A percentile compares a stretch with the other conserved stretches of the same genome.
These are phyloP conservation scores for Hirtodrosophila cameraria DNA, from an alignment of 2,888 invertebrate species.

Conservation along the genomic window DNA sequence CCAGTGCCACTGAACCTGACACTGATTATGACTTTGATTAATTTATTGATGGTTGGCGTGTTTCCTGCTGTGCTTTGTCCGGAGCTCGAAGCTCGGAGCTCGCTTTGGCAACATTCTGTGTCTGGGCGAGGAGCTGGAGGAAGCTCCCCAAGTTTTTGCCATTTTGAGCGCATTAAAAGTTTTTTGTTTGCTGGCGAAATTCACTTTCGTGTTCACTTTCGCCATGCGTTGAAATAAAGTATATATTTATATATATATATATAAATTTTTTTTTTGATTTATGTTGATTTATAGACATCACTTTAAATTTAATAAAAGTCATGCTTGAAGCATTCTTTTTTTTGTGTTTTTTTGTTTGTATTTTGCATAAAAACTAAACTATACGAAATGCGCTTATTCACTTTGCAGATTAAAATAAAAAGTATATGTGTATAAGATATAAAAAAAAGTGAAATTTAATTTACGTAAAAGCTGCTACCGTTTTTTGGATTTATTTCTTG, in stretches of 20 bases:
- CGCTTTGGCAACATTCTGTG: no score
- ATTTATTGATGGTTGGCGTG: slow-evolving; percentile 82
- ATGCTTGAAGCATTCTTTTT: slow-evolving; percentile 54
- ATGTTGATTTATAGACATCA: slow-evolving; percentile 78
- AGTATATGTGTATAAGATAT: slow-evolving; percentile 21
- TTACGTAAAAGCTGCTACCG: slow-evolving; percentile 70
- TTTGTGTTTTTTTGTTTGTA: slow-evolving; percentile 1
- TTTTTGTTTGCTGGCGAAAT: slow-evolving; percentile 25
- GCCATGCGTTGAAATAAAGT: slow-evolving; percentile 50
- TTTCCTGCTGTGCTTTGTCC: slow-evolving; percentile 63
- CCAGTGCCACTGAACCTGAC: slow-evolving; percentile 74
- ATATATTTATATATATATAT: no score
- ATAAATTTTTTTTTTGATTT: slow-evolving; percentile 78
- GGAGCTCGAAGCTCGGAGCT: no score
- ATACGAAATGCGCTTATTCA: slow-evolving; percentile 70
- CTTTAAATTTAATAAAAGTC: slow-evolving; percentile 78
- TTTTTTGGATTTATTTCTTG: slow-evolving; percentile 41
- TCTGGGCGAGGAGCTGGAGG: not conserved
- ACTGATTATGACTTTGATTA: slow-evolving; percentile 82
- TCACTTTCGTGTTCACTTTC: slow-evolving; percentile 51
- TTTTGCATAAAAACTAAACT: slow-evolving; percentile 30
- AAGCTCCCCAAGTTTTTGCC: slow-evolving; percentile 35
- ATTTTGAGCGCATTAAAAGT: slow-evolving; percentile 62
- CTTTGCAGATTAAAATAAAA: slow-evolving; percentile 71
- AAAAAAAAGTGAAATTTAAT: slow-evolving; percentile 68